Percentiles rank a stretch among this genome's conserved stretches.
These are phyloP conservation scores for Apamea monoglypha DNA, from an alignment of 2,888 invertebrate species.

Conservation along the genomic window DNA sequence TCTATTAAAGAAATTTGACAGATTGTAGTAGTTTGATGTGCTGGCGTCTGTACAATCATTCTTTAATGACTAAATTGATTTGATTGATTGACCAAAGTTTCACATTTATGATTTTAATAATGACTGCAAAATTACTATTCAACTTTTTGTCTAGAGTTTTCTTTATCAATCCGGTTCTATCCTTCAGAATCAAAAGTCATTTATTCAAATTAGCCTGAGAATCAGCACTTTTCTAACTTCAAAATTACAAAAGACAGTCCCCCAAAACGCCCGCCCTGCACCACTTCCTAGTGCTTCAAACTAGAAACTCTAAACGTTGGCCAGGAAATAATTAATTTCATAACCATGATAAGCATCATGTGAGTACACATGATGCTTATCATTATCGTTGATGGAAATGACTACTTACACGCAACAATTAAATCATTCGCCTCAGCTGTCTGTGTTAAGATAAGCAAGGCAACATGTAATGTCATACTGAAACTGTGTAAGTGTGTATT, in stretches of 20 bases:
- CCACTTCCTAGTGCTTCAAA: background rate
- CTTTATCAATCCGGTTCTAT: background rate
- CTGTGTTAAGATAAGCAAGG: conserved; percentile 21
- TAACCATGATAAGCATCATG: background rate
- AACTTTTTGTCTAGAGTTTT: background rate
- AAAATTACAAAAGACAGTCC: no score
- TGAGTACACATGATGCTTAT: conserved; percentile 6
- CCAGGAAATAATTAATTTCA: conserved; percentile 32
- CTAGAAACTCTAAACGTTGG: background rate
- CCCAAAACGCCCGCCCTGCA: no score
- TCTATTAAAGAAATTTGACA: no score
- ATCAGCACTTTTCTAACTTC: no score
- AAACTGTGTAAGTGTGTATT: conserved; percentile 16
- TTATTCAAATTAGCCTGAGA: no score
- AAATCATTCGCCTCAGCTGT: conserved; percentile 30
- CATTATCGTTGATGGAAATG: conserved; percentile 19
- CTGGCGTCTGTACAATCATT: no score
- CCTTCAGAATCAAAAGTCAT: background rate
- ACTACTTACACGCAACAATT: conserved; percentile 37
- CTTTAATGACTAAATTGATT: background rate
- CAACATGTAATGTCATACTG: background rate
- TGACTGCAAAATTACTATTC: background rate
- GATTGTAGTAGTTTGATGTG: no score
- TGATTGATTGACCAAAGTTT: background rate
- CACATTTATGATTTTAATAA: conserved; percentile 2